Percentiles rank a stretch among this genome's conserved stretches.
These are phyloP conservation scores for Pyrgus malvae DNA, from an alignment of 2,888 invertebrate species.

Conservation along the genomic window DNA sequence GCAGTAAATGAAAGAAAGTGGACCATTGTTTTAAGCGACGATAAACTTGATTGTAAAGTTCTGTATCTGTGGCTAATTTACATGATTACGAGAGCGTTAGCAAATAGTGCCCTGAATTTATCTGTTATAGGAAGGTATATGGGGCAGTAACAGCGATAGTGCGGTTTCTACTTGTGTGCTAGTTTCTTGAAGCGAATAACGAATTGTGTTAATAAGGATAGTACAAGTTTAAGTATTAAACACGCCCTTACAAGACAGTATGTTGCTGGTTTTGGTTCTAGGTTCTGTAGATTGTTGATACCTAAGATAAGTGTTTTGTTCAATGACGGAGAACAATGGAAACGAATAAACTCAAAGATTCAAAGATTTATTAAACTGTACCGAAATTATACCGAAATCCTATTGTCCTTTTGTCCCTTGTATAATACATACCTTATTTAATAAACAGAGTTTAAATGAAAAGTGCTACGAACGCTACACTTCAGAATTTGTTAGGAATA, in stretches of 20 bases:
- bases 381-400: too few relatives aligned
- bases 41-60: background rate
- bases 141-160: slow-evolving; percentile 42
- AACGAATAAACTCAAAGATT: too few relatives aligned
- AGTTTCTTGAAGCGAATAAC: slow-evolving; percentile 24
- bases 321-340: too few relatives aligned
- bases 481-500: too few relatives aligned
- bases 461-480: too few relatives aligned
- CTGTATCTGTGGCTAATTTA: slow-evolving; percentile 2
- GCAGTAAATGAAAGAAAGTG: slow-evolving; percentile 5
- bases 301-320: too few relatives aligned
- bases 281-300: too few relatives aligned
- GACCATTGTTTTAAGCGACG: background rate
- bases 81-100: slow-evolving; percentile 14
- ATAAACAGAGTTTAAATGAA: too few relatives aligned
- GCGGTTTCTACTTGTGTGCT: slow-evolving; percentile 46
- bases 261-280: background rate
- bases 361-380: too few relatives aligned
- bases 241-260: background rate
- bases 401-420: too few relatives aligned
- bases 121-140: slow-evolving; percentile 22
- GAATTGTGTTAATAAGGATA: slow-evolving; percentile 6
- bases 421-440: too few relatives aligned
- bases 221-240: background rate
- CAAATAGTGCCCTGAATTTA: slow-evolving; percentile 9